Evolutionary conservation across 1,140 invertebrate species (phyloP).

Genomic region (Saccostrea echinata): DNA sequence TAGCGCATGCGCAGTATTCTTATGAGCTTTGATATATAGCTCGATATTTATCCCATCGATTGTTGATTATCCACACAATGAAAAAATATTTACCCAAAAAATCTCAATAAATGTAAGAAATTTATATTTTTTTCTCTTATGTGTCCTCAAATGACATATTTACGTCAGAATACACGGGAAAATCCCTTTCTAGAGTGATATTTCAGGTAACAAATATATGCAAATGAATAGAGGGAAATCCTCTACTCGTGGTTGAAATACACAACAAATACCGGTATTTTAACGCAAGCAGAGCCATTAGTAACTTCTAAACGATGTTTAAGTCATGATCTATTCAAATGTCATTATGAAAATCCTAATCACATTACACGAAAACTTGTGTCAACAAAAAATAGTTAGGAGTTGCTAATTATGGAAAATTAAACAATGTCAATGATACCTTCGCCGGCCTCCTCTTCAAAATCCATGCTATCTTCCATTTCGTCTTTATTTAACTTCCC

Average conservation of each 20-base stretch:
- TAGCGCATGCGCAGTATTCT: conserved; percentile 63
- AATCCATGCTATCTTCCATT: conserved; percentile 62
- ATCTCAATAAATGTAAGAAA: not conserved
- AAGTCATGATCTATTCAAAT: not conserved
- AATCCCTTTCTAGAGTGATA: conserved; percentile 25
- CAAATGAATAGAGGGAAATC: conserved; percentile 70
- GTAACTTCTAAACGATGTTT: not conserved
- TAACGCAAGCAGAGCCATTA: not conserved
- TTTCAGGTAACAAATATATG: conserved; percentile 57
- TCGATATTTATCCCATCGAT: conserved; percentile 65
- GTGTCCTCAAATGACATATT: conserved; percentile 17
- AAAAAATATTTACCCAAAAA: conserved; percentile 52
- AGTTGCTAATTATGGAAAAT: conserved; percentile 54
- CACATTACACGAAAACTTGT: not conserved
- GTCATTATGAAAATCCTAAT: not conserved
- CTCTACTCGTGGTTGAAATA: conserved; percentile 51
- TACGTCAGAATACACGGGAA: conserved; percentile 47
- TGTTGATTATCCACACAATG: conserved; percentile 41
- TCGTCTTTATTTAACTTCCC: conserved; percentile 58
- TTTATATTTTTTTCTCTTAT: not conserved
- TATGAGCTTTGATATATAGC: conserved; percentile 63
- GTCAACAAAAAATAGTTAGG: conserved; percentile 30
- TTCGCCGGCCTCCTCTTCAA: conserved; percentile 64
- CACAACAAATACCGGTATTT: conserved; percentile 14
- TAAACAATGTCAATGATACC: conserved; percentile 51